phyloP scores from a whole-genome alignment of 2,888 invertebrate species.

The Neocrepidodera transversa region DNA sequence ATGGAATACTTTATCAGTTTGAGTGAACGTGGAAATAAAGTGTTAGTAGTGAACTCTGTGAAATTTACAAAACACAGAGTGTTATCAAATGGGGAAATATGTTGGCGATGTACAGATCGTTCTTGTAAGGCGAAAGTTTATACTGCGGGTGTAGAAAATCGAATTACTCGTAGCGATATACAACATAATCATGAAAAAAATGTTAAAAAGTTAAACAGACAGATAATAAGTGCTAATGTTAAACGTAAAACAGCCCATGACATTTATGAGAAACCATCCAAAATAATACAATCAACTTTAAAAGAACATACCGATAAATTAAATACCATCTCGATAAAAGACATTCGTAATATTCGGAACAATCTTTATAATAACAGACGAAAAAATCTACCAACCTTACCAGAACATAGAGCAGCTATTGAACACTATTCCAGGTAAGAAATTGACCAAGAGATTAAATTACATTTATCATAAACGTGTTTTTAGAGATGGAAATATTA shows the following conservation, averaged over 20 bases:
- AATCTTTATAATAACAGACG: neutral
- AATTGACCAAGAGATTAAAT: too few relatives aligned
- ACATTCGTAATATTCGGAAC: neutral
- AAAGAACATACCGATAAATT: neutral
- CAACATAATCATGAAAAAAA: neutral
- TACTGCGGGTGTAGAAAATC: neutral
- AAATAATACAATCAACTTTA: neutral
- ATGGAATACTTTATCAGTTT: neutral
- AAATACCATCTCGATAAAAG: neutral
- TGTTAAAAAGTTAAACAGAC: neutral
- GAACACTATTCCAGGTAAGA: too few relatives aligned
- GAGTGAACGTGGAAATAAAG: neutral
- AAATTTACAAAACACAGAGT: neutral
- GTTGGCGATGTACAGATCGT: neutral
- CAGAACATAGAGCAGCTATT: too few relatives aligned
- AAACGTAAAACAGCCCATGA: constrained; percentile 1
- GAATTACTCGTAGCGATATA: neutral
- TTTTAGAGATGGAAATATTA: too few relatives aligned
- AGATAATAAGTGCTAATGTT: neutral
- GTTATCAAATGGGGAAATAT: neutral
- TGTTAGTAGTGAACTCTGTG: neutral
- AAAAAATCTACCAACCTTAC: too few relatives aligned
- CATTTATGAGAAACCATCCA: constrained; percentile 1
- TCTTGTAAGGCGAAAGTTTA: neutral
- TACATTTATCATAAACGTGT: too few relatives aligned